A percentile compares a stretch with the other conserved stretches of the same genome.
phyloP scores from a whole-genome alignment of 1,140 invertebrate genomes.

The Panagrolaimus sp. region DNA sequence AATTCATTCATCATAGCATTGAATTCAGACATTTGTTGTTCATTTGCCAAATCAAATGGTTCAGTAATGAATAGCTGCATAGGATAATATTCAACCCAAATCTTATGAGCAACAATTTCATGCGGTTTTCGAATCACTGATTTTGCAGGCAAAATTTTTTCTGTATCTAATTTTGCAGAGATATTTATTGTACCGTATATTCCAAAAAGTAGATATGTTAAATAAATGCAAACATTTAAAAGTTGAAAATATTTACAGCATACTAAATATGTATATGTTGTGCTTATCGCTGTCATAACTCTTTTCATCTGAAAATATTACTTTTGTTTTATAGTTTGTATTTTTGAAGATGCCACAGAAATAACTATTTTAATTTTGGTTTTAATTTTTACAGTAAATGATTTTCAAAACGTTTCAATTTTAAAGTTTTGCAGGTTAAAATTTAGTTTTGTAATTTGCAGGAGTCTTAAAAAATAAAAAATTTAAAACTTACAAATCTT shows the following conservation, averaged over 20 bases:
- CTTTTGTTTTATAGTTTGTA: too few relatives aligned
- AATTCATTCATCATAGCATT: background rate
- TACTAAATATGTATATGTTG: background rate
- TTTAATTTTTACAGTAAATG: too few relatives aligned
- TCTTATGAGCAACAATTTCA: constrained; percentile 45
- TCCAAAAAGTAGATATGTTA: background rate
- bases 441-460: too few relatives aligned
- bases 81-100: constrained; percentile 57
- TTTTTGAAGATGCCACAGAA: too few relatives aligned
- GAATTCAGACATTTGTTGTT: constrained; percentile 47
- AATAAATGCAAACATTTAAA: background rate
- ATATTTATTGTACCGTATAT: constrained; percentile 19
- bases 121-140: constrained; percentile 47
- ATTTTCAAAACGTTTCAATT: too few relatives aligned
- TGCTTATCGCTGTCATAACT: background rate
- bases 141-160: constrained; percentile 50
- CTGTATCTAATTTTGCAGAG: constrained; percentile 40
- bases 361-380: too few relatives aligned
- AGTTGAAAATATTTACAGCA: background rate
- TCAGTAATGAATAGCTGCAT: constrained; percentile 54
- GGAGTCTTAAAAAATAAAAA: too few relatives aligned
- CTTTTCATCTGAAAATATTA: background rate
- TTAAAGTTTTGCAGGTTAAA: too few relatives aligned
- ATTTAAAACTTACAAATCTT: too few relatives aligned
- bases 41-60: constrained; percentile 46